A percentile compares a stretch with the other conserved stretches of the same genome.
phyloP scores from a whole-genome alignment of 2,797 vertebrate genomes.

The Sylvilagus floridanus region DNA sequence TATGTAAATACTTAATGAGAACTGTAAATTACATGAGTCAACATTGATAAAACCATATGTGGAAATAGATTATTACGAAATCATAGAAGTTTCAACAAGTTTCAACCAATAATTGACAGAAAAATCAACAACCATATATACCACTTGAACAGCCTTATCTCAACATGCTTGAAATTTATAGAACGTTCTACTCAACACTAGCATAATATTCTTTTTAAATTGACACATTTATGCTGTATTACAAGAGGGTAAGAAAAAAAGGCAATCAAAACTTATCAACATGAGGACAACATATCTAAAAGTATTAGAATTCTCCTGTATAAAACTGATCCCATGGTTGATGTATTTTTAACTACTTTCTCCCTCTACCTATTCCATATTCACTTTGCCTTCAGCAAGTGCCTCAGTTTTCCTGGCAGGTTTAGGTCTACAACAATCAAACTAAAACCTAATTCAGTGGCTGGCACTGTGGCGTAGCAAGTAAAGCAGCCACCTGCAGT shows the following conservation, averaged over 20 bases:
- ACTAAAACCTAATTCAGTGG: no score
- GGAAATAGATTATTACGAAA: background rate
- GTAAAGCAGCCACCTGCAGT: no score
- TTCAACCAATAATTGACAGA: constrained; percentile 1
- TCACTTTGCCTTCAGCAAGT: background rate
- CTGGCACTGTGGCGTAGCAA: no score
- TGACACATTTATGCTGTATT: background rate
- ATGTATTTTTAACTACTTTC: background rate
- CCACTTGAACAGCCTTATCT: background rate
- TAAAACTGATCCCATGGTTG: background rate
- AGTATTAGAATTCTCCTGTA: background rate
- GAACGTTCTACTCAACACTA: background rate
- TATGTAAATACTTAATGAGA: background rate
- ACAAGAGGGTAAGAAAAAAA: background rate
- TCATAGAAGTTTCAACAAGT: background rate
- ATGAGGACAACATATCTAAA: background rate
- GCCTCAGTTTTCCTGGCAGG: background rate
- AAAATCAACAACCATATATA: background rate
- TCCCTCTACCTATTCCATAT: background rate
- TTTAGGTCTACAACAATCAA: background rate
- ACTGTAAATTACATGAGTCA: background rate
- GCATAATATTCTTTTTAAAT: background rate
- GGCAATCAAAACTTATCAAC: background rate
- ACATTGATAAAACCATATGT: background rate
- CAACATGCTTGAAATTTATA: background rate